Base-by-base conservation (phyloP, 1,140 invertebrate species). In the Drosophila mauritiana region DNA sequence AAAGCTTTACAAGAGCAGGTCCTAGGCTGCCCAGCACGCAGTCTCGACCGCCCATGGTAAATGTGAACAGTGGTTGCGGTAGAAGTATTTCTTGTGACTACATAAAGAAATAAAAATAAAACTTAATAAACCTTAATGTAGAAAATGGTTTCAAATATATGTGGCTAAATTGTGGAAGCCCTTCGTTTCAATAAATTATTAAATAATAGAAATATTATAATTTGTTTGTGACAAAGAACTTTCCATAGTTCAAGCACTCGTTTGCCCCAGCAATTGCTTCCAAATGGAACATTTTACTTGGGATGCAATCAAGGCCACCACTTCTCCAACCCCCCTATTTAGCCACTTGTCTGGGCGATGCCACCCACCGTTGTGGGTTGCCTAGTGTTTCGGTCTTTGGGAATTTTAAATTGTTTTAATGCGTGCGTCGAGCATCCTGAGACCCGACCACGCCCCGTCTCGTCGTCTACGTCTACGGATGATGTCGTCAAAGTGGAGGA, bases 331-430 rank as follows among this genome's bases (percentile, higher is more conserved):
- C 15, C 13, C 1, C 46, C 5, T 0, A 11, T n/a, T 15, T 12
- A 0, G 3, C 4, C 27, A 36, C 55, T 59, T n/a, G 13, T 15
- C 12, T 34, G 20, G 17, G 20, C 25, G 12, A 22, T 8, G 42
- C 63, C 67, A 48, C 64, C 67, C 67, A 70, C 67, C 70, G 67
- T 68, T 15, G 31, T 31, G 49, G 20, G 15, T 37, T 31, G 74
- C 8, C 56, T 51, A 67, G 74, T 70, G 57, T 73, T 75, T 73
- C 58, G 75, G 57, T 63, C 81, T 74, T 63, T 85, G 61, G 83
- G 83, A 82, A 86, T 86, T 88, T 88, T 76, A 86, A 86, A 86
- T 82, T 86, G 83, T 88, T 86, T 86, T 82, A 86, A 82, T 86
- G 70, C 70, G 65, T 86, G 77, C 73, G 64, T 49, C 59, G 76